Base-by-base conservation (phyloP, 2,888 invertebrate genomes). In the Leistus spinibarbis region DNA sequence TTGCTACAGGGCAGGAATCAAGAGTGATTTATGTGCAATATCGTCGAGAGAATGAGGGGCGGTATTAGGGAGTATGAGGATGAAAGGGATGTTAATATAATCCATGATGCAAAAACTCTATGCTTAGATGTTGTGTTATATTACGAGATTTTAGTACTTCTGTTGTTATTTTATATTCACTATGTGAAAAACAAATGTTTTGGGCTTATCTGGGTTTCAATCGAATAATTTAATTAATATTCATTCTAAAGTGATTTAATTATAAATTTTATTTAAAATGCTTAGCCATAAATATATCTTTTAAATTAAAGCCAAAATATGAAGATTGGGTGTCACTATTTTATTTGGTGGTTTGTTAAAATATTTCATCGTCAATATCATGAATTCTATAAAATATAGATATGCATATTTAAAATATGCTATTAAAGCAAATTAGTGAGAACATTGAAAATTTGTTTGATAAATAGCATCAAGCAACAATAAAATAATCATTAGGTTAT, bases 401-500 rank as follows among this genome's bases (percentile, higher is more conserved):
- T n/a, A n/a, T n/a, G n/a, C n/a, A n/a, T n/a, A n/a, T n/a, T n/a
- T n/a, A n/a, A n/a, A n/a, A n/a, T n/a, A n/a, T n/a, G n/a, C n/a
- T n/a, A n/a, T n/a, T n/a, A n/a, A n/a, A n/a, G n/a, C n/a, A n/a
- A n/a, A n/a, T n/a, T n/a, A n/a, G n/a, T n/a, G n/a, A n/a, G n/a
- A n/a, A n/a, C n/a, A 40, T 5, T 13, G 40, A 5, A 40, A 40
- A 40, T 40, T 40, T 10, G 40, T 40, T 40, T 40, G 5, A 40
- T 40, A 40, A 40, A n/a, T n/a, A n/a, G n/a, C n/a, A n/a, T n/a
- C n/a, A 40, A 40, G 1, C 40, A 76, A 63, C n/a, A 54, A 1
- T 71, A 74, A 60, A 60, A 60, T 60, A 60, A 60, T 60, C 60
- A 22, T 60, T 60, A 19, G 20, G 20, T 22, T 57, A 19, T 57